Evolutionary conservation across 2,797 vertebrate genomes (phyloP).

Genomic region (Gymnothorax reevesii): DNA sequence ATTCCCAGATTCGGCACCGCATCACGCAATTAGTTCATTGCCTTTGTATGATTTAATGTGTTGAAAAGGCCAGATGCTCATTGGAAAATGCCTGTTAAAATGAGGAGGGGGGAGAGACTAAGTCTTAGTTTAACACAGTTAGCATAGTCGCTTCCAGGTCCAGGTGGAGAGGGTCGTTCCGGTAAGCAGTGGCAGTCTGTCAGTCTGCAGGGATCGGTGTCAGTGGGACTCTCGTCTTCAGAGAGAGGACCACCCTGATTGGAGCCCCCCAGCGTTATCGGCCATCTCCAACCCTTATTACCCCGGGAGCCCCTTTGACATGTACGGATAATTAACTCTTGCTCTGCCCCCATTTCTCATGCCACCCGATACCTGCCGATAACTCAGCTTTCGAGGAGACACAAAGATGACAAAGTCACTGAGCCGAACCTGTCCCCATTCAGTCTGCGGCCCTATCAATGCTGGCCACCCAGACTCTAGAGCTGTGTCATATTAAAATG

Average conservation of each 20-base stretch:
- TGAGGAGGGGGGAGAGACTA: background rate
- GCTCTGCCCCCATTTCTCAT: conserved; percentile 52
- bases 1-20: conserved; percentile 79
- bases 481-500: conserved; percentile 40
- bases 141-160: conserved; percentile 55
- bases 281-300: conserved; percentile 73
- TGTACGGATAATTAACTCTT: conserved; percentile 74
- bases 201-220: conserved; percentile 63
- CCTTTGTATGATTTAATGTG: conserved; percentile 80
- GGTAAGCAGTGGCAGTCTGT: conserved; percentile 72
- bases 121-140: conserved; percentile 6
- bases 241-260: conserved; percentile 42
- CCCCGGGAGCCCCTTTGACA: conserved; percentile 65
- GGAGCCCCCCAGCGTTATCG: conserved; percentile 69
- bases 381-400: conserved; percentile 53
- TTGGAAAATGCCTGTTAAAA: conserved; percentile 42
- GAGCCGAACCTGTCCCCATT: conserved; percentile 48
- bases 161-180: conserved; percentile 59
- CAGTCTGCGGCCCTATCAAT: conserved; percentile 60
- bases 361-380: conserved; percentile 75
- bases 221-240: conserved; percentile 39
- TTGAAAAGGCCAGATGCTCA: conserved; percentile 69
- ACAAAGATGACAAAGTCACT: conserved; percentile 59
- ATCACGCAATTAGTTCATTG: conserved; percentile 82
- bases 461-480: conserved; percentile 74